Evolutionary conservation across 2,888 invertebrate species (phyloP), one percentile per base, ranked within the genome.

Genomic region (Noctuana brunneofusca): DNA sequence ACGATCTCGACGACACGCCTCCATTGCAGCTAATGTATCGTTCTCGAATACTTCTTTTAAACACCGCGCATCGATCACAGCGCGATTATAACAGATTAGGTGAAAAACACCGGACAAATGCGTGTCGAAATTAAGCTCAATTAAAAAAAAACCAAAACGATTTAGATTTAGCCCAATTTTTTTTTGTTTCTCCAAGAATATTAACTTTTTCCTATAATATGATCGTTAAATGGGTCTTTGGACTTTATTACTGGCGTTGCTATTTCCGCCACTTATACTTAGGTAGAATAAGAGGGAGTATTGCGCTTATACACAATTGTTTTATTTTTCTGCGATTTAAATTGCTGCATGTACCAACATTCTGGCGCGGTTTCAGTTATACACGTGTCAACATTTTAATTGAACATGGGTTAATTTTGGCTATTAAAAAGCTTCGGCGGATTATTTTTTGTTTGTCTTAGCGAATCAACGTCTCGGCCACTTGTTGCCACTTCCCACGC

Each of bases 401-500:
- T 85, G 84, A 81, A 77, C 75, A 72, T 70, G 73, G 74, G 74
- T 81, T 81, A 80, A 80, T 79, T 75, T 73, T 71, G 69, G 71
- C 75, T 75, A 74, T 81, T 80, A 83, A 83, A 79, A 60, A 48
- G 32, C 35, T 48, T 30, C 46, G 46, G 14, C 22, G 76, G 75
- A 72, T 65, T 68, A 66, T 66, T 78, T 80, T 82, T 84, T 83
- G 70, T 80, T 75, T 74, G 71, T 69, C 65, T 74, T 75, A 73
- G 71, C 69, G 75, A 72, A 80, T 73, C 75, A 79, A 79, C 74
- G 75, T 84, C 79, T 81, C 78, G 77, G 77, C 83, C 86, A 89
- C 89, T 89, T 89, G 90, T 90, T 89, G 89, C 82, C 80, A 84
- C 88, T 89, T 89, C 89, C 89, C 90, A 90, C 90, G 89, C 87